phyloP scores from a whole-genome alignment of 2,797 vertebrate genomes.

The Cottoperca gobio region DNA sequence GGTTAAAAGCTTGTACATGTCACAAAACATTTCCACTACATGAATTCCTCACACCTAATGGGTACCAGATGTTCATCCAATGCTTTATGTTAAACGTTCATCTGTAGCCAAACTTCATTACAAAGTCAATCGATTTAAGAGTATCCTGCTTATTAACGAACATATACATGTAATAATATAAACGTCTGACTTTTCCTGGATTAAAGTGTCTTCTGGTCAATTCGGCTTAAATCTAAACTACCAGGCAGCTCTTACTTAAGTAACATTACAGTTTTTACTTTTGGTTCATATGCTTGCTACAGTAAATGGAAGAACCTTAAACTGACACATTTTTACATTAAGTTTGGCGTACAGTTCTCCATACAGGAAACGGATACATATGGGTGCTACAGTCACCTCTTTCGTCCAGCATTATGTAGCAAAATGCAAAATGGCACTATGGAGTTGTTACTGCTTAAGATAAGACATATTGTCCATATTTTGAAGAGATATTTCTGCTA shows the following conservation, averaged over 20 bases:
- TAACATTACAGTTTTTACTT: background rate
- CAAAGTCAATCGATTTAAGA: background rate
- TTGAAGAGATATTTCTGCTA: no score
- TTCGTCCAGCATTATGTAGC: no score
- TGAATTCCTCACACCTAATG: slow-evolving; percentile 45
- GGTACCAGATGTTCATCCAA: slow-evolving; percentile 57
- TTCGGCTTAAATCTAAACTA: slow-evolving; percentile 2
- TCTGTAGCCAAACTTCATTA: background rate
- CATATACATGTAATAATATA: rapidly evolving
- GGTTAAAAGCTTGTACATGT: slow-evolving; percentile 25
- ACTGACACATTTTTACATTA: background rate
- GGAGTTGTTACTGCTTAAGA: background rate
- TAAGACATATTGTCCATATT: background rate
- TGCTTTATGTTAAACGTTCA: no score
- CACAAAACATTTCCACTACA: slow-evolving; percentile 21
- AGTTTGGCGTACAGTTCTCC: slow-evolving; percentile 10
- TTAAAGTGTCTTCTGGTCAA: background rate
- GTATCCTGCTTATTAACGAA: background rate
- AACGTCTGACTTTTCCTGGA: background rate
- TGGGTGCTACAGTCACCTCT: background rate
- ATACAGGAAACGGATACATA: slow-evolving; percentile 11
- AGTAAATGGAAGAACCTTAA: background rate
- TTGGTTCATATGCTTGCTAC: background rate
- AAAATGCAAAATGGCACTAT: background rate
- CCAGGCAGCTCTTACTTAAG: background rate